Conservation (phyloP, 2,113 vertebrate genomes). For the Maccullochella peelii region DNA sequence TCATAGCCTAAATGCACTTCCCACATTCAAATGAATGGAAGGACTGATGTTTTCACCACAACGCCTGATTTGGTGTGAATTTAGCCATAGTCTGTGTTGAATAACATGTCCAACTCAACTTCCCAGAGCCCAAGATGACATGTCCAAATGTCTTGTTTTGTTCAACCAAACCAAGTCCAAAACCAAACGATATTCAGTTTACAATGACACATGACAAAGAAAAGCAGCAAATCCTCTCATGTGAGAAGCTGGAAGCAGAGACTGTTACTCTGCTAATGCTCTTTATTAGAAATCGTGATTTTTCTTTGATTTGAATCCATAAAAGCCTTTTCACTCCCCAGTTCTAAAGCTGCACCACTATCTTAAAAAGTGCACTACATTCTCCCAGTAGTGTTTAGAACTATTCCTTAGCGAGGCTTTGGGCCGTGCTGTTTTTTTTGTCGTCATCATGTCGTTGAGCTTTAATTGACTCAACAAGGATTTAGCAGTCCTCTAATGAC, state of each 20-base stretch:
- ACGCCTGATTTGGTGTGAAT: too few relatives aligned
- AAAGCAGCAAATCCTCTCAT: not conserved
- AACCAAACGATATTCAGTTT: too few relatives aligned
- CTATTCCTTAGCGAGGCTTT: constrained; percentile 46
- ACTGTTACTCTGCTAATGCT: not conserved
- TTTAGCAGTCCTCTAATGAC: constrained; percentile 72
- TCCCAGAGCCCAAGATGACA: too few relatives aligned
- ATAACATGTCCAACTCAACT: too few relatives aligned
- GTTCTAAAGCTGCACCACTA: constrained; percentile 9
- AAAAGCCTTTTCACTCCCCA: constrained; percentile 29
- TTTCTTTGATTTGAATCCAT: constrained; percentile 48
- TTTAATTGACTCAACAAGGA: constrained; percentile 79
- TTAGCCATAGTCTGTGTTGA: too few relatives aligned
- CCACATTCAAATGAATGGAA: too few relatives aligned
- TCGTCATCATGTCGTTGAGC: constrained; percentile 63
- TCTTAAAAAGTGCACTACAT: constrained; percentile 34
- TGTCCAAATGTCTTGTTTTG: too few relatives aligned
- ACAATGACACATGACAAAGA: too few relatives aligned
- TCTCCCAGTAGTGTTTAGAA: constrained; percentile 35
- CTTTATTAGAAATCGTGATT: constrained; percentile 4
- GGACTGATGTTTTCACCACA: too few relatives aligned
- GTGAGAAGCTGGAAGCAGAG: not conserved
- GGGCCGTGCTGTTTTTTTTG: constrained; percentile 46
- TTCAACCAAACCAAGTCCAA: too few relatives aligned
- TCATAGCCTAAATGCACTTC: too few relatives aligned